Evolutionary conservation across 2,113 vertebrate species (phyloP).

Genomic region (Aptenodytes patagonicus): DNA sequence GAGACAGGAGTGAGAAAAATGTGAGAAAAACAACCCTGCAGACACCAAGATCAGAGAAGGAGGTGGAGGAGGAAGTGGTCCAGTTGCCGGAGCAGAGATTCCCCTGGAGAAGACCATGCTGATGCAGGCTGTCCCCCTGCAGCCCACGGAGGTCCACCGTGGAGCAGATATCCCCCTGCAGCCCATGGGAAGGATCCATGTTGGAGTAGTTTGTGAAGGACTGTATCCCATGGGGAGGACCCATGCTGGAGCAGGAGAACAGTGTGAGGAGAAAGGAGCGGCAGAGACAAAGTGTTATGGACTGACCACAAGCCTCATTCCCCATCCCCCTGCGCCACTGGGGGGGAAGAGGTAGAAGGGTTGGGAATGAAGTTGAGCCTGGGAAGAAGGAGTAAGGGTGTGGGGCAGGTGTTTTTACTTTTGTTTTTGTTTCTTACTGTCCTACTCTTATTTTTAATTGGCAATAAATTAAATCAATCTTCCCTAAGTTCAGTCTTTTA

Average conservation of each 20-base stretch:
- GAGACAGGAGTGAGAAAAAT: background rate
- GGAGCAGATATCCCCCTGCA: background rate
- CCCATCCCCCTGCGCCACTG: fast-evolving
- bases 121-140: background rate
- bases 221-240: background rate
- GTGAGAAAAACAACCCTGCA: background rate
- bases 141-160: background rate
- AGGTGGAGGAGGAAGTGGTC: background rate
- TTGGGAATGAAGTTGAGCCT: background rate
- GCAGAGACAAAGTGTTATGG: background rate
- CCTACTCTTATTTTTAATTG: background rate
- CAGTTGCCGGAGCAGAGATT: fast-evolving
- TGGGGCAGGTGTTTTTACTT: background rate
- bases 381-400: background rate
- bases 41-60: background rate
- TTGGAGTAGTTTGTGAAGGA: background rate
- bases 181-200: fast-evolving
- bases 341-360: fast-evolving
- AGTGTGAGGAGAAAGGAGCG: background rate
- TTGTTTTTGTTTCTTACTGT: background rate
- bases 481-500: fast-evolving
- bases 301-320: background rate
- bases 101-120: background rate
- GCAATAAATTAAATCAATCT: background rate
- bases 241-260: background rate